These are phyloP conservation scores for Lates calcarifer DNA, from an alignment of 2,113 vertebrate species.

Conservation along the genomic window DNA sequence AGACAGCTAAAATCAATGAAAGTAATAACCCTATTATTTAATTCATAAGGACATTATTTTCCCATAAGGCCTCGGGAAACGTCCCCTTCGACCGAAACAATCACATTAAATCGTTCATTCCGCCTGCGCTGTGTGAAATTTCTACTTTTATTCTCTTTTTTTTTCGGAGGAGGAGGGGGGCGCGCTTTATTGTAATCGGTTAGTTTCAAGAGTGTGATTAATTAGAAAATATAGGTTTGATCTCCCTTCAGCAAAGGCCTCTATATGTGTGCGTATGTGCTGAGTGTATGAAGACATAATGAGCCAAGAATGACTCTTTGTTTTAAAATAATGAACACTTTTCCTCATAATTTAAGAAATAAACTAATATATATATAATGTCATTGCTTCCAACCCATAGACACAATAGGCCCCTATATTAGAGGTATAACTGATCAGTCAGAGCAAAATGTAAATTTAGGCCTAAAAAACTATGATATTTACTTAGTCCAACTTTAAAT, in stretches of 20 bases:
- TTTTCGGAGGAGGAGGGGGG: slow-evolving; percentile 12
- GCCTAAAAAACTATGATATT: neutral
- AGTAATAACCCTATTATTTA: slow-evolving; percentile 85
- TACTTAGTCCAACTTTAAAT: neutral
- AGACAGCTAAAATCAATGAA: slow-evolving; percentile 85
- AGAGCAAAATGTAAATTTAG: neutral
- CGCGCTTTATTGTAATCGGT: slow-evolving; percentile 71
- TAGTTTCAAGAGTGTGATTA: slow-evolving; percentile 77
- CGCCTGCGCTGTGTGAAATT: slow-evolving; percentile 72
- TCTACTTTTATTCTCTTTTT: slow-evolving; percentile 59
- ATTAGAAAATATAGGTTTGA: slow-evolving; percentile 74
- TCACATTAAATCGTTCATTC: slow-evolving; percentile 82
- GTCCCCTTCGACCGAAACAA: slow-evolving; percentile 83
- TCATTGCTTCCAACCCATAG: neutral
- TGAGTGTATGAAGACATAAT: neutral
- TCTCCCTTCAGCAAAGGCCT: slow-evolving; percentile 48
- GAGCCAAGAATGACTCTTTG: slow-evolving; percentile 2
- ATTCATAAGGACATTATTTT: slow-evolving; percentile 84
- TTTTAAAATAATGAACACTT: neutral
- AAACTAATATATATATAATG: neutral
- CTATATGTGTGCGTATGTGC: slow-evolving; percentile 14
- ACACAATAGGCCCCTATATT: neutral
- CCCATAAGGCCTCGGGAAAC: slow-evolving; percentile 81
- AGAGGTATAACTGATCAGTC: neutral
- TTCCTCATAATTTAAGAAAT: slow-evolving; percentile 25